Evolutionary conservation across 2,888 invertebrate genomes (phyloP).

Genomic region (Diaphora mendica): DNA sequence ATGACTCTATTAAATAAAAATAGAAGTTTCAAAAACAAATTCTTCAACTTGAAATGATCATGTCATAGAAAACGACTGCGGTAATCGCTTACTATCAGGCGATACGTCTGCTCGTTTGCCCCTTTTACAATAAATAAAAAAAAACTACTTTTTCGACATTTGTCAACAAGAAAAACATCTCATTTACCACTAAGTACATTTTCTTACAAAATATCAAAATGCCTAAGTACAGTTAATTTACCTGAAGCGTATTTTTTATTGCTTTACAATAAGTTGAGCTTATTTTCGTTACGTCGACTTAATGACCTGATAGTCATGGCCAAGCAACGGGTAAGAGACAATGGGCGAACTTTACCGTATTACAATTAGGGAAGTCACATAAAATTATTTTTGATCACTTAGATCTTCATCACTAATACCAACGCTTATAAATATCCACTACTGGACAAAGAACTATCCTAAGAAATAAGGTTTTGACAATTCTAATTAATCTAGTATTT

Average conservation of each 20-base stretch:
- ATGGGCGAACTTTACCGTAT: slow-evolving; percentile 61
- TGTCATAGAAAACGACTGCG: too few relatives aligned
- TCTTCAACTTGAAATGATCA: rapidly evolving
- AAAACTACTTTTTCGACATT: background rate
- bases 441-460: too few relatives aligned
- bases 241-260: slow-evolving; percentile 15
- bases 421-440: too few relatives aligned
- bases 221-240: slow-evolving; percentile 5
- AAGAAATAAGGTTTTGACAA: too few relatives aligned
- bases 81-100: too few relatives aligned
- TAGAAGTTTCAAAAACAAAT: background rate
- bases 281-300: slow-evolving; percentile 36
- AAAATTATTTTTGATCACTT: background rate
- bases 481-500: background rate
- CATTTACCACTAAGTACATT: background rate
- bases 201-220: background rate
- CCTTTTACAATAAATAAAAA: too few relatives aligned
- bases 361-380: slow-evolving; percentile 35
- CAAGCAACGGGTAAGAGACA: slow-evolving; percentile 55
- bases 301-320: slow-evolving; percentile 45
- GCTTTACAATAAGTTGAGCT: slow-evolving; percentile 30
- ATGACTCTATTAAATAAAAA: background rate
- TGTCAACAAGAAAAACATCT: background rate
- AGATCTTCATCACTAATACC: too few relatives aligned
- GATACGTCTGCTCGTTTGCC: too few relatives aligned